Evolutionary conservation across 2,888 invertebrate species (phyloP), one percentile per base, ranked within the genome.

Genomic region (Alloscopus bannaensis): DNA sequence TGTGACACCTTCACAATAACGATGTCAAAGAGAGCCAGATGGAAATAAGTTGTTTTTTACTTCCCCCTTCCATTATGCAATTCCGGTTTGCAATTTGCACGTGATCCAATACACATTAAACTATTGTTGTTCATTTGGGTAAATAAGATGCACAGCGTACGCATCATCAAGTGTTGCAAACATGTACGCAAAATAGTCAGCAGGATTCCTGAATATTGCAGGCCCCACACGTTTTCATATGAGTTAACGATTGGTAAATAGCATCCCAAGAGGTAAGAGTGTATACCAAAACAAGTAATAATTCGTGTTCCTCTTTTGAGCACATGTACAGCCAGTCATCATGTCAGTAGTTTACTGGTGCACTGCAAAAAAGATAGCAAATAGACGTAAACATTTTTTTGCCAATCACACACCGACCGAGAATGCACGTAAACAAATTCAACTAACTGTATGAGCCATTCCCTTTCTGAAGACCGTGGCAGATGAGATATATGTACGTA

Each of bases 41-140:
- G 22, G 40, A 60, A 60, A 40, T n/a, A 40, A 60, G 40, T 20
- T 29, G 29, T 31, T 64, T 45, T 26, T 47, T 28, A 57, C 57
- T 57, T 57, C 57, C 57, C 57, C 1, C 8, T 28, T 69, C 40
- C 52, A 68, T 76, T 77, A 77, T 70, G 70, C 77, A 77, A 77
- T 77, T 77, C 77, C 77, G 77, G 77, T 77, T 77, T 57, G 69
- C 52, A 70, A n/a, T n/a, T n/a, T n/a, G n/a, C 62, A 57, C 47
- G 70, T 70, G 77, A 77, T 45, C 64, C 20, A 31, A 69, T 52
- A 52, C 3, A 52, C 6, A 36, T 13, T 8, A 6, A 36, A 36
- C 13, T 36, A n/a, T n/a, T n/a, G n/a, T n/a, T n/a, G n/a, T n/a
- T n/a, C n/a, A n/a, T n/a, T n/a, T n/a, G n/a, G n/a, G n/a, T n/a